A percentile compares a stretch with the other conserved stretches of the same genome.
These are phyloP conservation scores for Tragulus kanchil DNA, from an alignment of 2,113 vertebrate genomes.

Conservation along the genomic window DNA sequence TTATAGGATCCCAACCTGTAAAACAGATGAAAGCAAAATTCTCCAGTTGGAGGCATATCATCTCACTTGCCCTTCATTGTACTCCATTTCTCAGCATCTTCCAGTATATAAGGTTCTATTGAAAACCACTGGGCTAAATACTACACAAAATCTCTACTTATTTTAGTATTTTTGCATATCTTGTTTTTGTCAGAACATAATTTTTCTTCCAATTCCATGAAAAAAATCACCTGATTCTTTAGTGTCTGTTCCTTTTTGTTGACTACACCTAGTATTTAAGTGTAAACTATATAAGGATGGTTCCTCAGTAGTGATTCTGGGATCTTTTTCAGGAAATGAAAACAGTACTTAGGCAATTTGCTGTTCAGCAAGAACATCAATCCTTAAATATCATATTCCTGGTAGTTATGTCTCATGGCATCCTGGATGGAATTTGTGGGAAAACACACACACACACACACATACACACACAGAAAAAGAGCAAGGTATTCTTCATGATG, in stretches of 20 bases:
- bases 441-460: conserved; percentile 53
- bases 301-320: not conserved
- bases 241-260: not conserved
- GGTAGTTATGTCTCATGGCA: conserved; percentile 93
- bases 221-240: not conserved
- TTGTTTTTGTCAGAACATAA: not conserved
- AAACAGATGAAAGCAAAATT: not conserved
- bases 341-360: conserved; percentile 82
- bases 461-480: not conserved
- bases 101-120: not conserved
- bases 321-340: conserved; percentile 86
- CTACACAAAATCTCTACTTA: not conserved
- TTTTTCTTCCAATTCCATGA: not conserved
- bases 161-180: not conserved
- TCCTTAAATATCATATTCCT: conserved; percentile 91
- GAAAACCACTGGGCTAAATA: not conserved
- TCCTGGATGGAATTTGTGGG: conserved; percentile 86
- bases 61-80: not conserved
- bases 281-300: not conserved
- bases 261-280: not conserved
- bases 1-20: not conserved
- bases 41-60: not conserved
- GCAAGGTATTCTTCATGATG: conserved; percentile 83
- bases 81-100: not conserved
- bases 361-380: conserved; percentile 83